Percentiles rank a stretch among this genome's conserved stretches.
These are phyloP conservation scores for Holothuria leucospilota DNA, from an alignment of 53 echinoderm and acorn worm genomes.

Conservation along the genomic window DNA sequence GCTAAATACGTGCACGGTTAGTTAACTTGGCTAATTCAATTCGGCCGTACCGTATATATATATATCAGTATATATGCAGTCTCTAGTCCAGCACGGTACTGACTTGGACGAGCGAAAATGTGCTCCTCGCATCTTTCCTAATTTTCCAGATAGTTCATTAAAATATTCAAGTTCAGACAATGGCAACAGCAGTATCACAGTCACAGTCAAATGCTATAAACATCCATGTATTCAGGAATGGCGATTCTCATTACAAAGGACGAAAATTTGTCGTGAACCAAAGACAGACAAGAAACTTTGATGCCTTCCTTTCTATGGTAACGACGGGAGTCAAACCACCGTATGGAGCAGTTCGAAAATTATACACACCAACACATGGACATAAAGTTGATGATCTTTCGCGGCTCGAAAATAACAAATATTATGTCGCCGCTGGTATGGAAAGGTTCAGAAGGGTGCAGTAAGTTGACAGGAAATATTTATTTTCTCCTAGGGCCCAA, in stretches of 20 bases:
- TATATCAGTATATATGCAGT: too few relatives aligned
- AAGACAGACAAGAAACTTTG: slow-evolving; percentile 81
- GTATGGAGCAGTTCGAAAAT: slow-evolving; percentile 74
- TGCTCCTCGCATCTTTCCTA: too few relatives aligned
- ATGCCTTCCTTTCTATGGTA: slow-evolving; percentile 83
- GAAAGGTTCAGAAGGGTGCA: slow-evolving; percentile 82
- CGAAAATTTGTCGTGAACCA: slow-evolving; percentile 85
- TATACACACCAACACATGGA: slow-evolving; percentile 83
- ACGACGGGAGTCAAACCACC: slow-evolving; percentile 75
- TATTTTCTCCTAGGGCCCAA: not conserved
- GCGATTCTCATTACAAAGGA: slow-evolving; percentile 81
- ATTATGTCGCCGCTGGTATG: slow-evolving; percentile 86
- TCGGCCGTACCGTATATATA: too few relatives aligned
- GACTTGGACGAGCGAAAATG: too few relatives aligned
- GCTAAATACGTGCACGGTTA: too few relatives aligned
- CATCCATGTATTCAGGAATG: slow-evolving; percentile 89
- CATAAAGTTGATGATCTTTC: slow-evolving; percentile 76
- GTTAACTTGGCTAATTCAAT: too few relatives aligned
- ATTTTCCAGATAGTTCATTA: too few relatives aligned
- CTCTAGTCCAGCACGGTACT: too few relatives aligned
- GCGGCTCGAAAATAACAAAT: slow-evolving; percentile 76
- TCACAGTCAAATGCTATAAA: slow-evolving; percentile 62
- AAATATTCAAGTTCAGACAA: not conserved
- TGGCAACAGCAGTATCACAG: slow-evolving; percentile 24
- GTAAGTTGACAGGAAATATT: slow-evolving; percentile 66